phyloP scores from a whole-genome alignment of 2,113 vertebrate genomes.

The Meleagris gallopavo region DNA sequence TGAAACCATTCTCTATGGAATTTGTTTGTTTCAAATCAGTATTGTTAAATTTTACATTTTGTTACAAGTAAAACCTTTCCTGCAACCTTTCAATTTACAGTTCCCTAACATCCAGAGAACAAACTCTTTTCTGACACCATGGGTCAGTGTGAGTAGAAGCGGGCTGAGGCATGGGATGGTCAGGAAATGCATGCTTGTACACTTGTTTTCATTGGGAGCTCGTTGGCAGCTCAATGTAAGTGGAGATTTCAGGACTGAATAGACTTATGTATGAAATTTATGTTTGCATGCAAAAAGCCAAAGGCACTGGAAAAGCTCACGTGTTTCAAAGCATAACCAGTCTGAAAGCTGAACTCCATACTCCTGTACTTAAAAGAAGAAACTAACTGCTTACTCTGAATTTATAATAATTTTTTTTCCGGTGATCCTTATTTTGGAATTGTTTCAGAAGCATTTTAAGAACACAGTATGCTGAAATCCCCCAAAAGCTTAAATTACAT shows the following conservation, averaged over 20 bases:
- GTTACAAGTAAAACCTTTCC: conserved; percentile 24
- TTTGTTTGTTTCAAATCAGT: background rate
- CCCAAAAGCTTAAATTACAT: background rate
- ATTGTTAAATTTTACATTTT: conserved; percentile 7
- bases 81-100: conserved; percentile 52
- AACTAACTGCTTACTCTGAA: background rate
- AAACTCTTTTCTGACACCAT: conserved; percentile 58
- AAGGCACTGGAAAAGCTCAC: conserved; percentile 55
- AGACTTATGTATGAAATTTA: conserved; percentile 66
- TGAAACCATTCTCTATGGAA: background rate
- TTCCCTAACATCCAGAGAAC: conserved; percentile 49
- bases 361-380: background rate
- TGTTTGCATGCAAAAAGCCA: conserved; percentile 70
- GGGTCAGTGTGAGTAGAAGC: conserved; percentile 55
- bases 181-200: conserved; percentile 70
- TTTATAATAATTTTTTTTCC: background rate
- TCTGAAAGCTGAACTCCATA: conserved; percentile 12
- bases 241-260: conserved; percentile 56
- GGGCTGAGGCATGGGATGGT: conserved; percentile 50
- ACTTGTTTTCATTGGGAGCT: conserved; percentile 59
- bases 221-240: conserved; percentile 50
- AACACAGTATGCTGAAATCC: background rate
- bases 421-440: background rate
- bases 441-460: conserved; percentile 13
- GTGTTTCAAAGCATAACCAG: conserved; percentile 41